Base-by-base conservation (phyloP, 1,140 invertebrate genomes). In the Drosophila mojavensis region DNA sequence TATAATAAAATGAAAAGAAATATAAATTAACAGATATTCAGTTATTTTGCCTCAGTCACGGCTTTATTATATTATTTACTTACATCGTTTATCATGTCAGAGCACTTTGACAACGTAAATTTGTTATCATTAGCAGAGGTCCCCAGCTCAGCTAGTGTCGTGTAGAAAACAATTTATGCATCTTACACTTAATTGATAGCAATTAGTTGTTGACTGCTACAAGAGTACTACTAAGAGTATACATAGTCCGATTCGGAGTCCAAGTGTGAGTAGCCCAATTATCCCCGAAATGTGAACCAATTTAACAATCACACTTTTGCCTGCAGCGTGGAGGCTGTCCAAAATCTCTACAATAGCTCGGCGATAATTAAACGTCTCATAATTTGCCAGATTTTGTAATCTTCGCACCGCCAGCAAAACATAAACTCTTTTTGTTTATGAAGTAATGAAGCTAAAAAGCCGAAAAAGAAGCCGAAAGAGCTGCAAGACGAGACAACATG, bases 371-470 rank as follows among this genome's bases (percentile, higher is more conserved):
- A 79, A 71, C 68, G 68, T 74, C 64, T 64, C 70, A 84, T 78
- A 85, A 81, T 68, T 81, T 59, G 59, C 41, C 48, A 51, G 50
- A 59, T 88, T 86, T 88, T 70, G 81, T 78, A 86, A 86, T 74
- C 53, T 80, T 78, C 39, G 60, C 80, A 68, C 61, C 53, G 30
- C 64, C 41, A 58, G 39, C 66, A 78, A 67, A 33, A 71, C 41
- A 78, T 33, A 64, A 58, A 56, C 65, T 53, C 36, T 80, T 69
- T 39, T 69, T 75, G 75, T 77, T 86, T 73, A 79, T 85, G 68
- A 88, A 82, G 81, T 82, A 85, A 86, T 79, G 55, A 86, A 79
- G 60, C 66, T 58, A 58, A 64, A 75, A 60, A 78, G 51, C 50
- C 45, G 51, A 65, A 65, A 70, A 74, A 75, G 62, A 68, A 48